phyloP scores from a whole-genome alignment of 2,797 vertebrate species.

The Lepus townsendii region DNA sequence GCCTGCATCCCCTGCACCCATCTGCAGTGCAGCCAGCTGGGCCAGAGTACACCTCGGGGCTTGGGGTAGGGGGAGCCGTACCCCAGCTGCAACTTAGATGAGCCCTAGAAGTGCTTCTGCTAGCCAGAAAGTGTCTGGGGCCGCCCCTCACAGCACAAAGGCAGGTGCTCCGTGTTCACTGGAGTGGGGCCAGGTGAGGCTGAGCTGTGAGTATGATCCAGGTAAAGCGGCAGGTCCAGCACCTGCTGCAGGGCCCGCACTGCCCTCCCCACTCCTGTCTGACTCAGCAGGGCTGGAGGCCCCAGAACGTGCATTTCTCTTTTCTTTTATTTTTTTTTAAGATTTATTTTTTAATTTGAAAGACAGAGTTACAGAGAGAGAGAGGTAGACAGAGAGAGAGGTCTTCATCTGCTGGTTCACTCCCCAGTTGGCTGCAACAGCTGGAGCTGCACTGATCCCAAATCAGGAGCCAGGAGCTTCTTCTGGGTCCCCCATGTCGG shows the following conservation, averaged over 20 bases:
- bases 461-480: too few relatives aligned
- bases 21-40: neutral
- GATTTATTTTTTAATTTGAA: too few relatives aligned
- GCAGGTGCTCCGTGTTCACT: neutral
- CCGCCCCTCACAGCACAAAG: neutral
- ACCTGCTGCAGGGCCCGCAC: neutral
- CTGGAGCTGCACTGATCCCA: too few relatives aligned
- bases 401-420: too few relatives aligned
- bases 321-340: too few relatives aligned
- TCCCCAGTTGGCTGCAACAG: too few relatives aligned
- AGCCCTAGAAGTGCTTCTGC: neutral
- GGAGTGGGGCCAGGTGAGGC: neutral
- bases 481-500: too few relatives aligned
- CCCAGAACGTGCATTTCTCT: neutral
- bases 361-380: too few relatives aligned
- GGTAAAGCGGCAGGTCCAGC: accelerated
- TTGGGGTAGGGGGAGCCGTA: neutral
- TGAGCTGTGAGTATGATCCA: too few relatives aligned
- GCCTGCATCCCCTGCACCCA: too few relatives aligned
- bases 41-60: neutral
- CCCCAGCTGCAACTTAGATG: neutral
- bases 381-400: too few relatives aligned
- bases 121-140: neutral
- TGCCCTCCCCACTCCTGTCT: neutral
- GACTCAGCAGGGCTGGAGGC: neutral